These are phyloP conservation scores for Epicauta chinensis DNA, from an alignment of 1,140 invertebrate species.

Conservation along the genomic window DNA sequence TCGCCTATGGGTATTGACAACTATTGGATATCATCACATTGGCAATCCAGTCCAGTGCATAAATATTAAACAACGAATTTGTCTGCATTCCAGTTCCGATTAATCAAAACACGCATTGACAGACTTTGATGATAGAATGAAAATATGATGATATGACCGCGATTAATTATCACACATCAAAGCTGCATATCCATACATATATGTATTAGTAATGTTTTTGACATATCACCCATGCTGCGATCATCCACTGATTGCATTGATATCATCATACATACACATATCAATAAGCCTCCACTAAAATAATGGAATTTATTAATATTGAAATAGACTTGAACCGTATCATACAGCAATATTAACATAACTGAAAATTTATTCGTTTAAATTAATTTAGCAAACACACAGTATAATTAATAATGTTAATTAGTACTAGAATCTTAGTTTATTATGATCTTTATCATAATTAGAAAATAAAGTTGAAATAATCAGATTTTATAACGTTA, in stretches of 20 bases:
- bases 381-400: not conserved
- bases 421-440: too few species aligned
- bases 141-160: constrained; percentile 36
- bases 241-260: constrained; percentile 17
- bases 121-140: constrained; percentile 35
- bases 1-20: too few species aligned
- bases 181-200: constrained; percentile 16
- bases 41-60: constrained; percentile 7
- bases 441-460: too few species aligned
- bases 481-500: too few species aligned
- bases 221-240: constrained; percentile 17
- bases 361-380: not conserved
- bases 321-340: not conserved
- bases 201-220: constrained; percentile 23
- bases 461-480: too few species aligned
- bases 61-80: constrained; percentile 19
- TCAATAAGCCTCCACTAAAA: not conserved
- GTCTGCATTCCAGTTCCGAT: constrained; percentile 25
- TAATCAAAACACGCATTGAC: constrained; percentile 35
- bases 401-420: too few species aligned
- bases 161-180: constrained; percentile 36
- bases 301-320: not conserved
- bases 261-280: constrained; percentile 22
- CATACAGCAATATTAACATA: not conserved
- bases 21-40: too few species aligned